These are phyloP conservation scores for Luscinia megarhynchos DNA, from an alignment of 2,797 vertebrate genomes.

Conservation along the genomic window DNA sequence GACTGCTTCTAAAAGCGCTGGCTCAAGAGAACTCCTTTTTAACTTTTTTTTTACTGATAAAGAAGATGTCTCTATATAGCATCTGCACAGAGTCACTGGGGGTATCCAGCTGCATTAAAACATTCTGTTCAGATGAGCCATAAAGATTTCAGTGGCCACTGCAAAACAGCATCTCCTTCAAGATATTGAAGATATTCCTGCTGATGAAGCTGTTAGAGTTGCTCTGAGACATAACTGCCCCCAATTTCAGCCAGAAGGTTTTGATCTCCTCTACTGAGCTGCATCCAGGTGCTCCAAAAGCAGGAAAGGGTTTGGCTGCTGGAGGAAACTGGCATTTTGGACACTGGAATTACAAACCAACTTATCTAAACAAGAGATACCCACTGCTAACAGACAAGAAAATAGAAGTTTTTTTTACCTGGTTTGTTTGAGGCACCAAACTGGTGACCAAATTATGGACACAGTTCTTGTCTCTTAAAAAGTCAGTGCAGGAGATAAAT, in stretches of 20 bases:
- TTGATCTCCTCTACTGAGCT: neutral
- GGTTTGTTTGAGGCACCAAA: neutral
- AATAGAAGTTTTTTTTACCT: neutral
- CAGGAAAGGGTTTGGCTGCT: neutral
- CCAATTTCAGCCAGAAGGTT: neutral
- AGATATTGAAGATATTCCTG: neutral
- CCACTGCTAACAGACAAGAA: neutral
- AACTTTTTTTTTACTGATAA: neutral
- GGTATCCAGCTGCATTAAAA: neutral
- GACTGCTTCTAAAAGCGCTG: neutral
- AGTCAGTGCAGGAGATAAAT: neutral
- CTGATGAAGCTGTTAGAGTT: neutral
- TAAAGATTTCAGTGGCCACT: neutral
- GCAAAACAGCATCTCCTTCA: neutral
- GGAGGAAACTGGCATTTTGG: neutral
- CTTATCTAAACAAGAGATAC: neutral
- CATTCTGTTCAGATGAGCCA: constrained; percentile 17
- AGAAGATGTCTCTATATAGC: constrained; percentile 5
- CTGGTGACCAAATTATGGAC: neutral
- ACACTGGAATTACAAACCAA: neutral
- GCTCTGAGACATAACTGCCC: neutral
- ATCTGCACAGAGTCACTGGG: neutral
- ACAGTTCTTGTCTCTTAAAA: neutral
- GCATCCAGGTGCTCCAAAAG: neutral
- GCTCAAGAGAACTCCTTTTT: neutral